Conservation (phyloP, 2,888 invertebrate genomes). For the Ornithoptera alexandrae region DNA sequence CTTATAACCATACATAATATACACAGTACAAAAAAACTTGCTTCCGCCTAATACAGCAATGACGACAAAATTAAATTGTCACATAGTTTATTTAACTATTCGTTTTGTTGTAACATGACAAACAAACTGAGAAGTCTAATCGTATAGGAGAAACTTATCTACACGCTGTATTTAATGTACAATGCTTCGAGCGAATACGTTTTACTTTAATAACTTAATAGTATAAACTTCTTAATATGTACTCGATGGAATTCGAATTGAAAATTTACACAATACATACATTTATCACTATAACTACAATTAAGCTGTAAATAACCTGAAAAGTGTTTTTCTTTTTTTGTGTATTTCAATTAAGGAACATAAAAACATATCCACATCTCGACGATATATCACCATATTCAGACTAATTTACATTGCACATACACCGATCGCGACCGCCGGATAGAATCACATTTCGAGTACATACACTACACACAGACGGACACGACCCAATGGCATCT, state of each 20-base stretch:
- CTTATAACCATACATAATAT: slow-evolving; percentile 89
- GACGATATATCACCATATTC: slow-evolving; percentile 75
- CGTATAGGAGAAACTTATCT: slow-evolving; percentile 77
- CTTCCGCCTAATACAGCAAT: slow-evolving; percentile 78
- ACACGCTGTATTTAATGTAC: slow-evolving; percentile 77
- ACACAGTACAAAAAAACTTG: slow-evolving; percentile 90
- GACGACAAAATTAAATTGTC: slow-evolving; percentile 78
- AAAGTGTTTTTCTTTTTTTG: slow-evolving; percentile 55
- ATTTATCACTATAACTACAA: slow-evolving; percentile 74
- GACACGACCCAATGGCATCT: slow-evolving; percentile 46
- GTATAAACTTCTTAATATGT: slow-evolving; percentile 77
- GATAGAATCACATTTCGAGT: slow-evolving; percentile 64
- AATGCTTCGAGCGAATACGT: slow-evolving; percentile 79
- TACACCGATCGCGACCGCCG: slow-evolving; percentile 61
- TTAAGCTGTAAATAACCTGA: slow-evolving; percentile 76
- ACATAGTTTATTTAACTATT: slow-evolving; percentile 66
- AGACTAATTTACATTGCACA: slow-evolving; percentile 80
- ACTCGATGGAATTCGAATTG: slow-evolving; percentile 80
- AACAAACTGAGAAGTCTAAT: slow-evolving; percentile 78
- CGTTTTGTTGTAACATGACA: slow-evolving; percentile 70
- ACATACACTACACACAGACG: slow-evolving; percentile 59
- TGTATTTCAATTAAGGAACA: slow-evolving; percentile 79
- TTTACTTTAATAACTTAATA: slow-evolving; percentile 77
- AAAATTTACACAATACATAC: slow-evolving; percentile 79
- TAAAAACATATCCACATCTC: slow-evolving; percentile 77